Conservation (phyloP, 2,113 vertebrate genomes). For the Balaenoptera acutorostrata region DNA sequence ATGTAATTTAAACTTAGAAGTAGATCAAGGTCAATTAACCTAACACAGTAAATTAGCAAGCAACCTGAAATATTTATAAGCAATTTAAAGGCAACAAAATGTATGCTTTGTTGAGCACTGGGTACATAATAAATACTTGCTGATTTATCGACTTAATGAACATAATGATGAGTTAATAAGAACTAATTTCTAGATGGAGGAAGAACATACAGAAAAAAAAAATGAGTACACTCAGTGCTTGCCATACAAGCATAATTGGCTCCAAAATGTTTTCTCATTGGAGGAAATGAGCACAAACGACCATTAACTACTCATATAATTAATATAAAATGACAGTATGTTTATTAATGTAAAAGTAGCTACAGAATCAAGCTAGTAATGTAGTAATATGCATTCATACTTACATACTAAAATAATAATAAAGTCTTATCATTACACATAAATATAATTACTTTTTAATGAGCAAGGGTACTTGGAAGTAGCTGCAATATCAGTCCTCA, state of each 20-base stretch:
- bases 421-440: neutral
- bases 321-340: neutral
- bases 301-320: neutral
- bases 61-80: conserved; percentile 26
- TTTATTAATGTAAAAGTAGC: neutral
- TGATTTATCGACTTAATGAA: neutral
- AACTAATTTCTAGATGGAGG: neutral
- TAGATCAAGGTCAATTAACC: neutral
- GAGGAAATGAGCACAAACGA: neutral
- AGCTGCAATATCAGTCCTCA: neutral
- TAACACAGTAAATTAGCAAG: neutral
- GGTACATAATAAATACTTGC: neutral
- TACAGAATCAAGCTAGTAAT: neutral
- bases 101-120: neutral
- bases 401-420: neutral
- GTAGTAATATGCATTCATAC: neutral
- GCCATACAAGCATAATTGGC: neutral
- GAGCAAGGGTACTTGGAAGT: neutral
- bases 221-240: neutral
- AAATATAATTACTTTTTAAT: neutral
- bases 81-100: conserved; percentile 11
- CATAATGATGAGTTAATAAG: neutral
- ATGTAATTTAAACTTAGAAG: neutral
- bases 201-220: neutral
- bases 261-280: neutral